A percentile compares a stretch with the other conserved stretches of the same genome.
Evolutionary conservation across 1,140 invertebrate genomes (phyloP).

Genomic region (Cherax destructor): DNA sequence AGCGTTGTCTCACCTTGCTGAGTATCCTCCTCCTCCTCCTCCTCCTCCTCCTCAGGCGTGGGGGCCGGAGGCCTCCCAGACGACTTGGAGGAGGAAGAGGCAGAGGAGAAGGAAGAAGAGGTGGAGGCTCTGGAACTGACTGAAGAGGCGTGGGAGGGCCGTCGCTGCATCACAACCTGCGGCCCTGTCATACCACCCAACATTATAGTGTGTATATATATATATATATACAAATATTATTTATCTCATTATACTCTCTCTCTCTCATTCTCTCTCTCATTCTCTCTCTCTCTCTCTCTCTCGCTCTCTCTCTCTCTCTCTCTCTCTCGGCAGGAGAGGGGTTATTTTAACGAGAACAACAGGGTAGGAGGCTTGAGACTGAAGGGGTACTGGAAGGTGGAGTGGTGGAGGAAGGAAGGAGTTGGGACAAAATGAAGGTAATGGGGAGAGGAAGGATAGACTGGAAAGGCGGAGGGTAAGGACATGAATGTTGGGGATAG

Average conservation of each 20-base stretch:
- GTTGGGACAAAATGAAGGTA: not conserved
- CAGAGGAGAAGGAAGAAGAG: constrained; percentile 23
- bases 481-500: not conserved
- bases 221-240: no score
- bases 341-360: no score
- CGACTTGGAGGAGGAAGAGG: constrained; percentile 32
- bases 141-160: constrained; percentile 36
- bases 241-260: no score
- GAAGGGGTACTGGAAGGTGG: not conserved
- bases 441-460: not conserved
- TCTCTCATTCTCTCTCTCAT: no score
- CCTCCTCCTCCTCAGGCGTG: constrained; percentile 27
- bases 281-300: no score
- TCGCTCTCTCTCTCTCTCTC: no score
- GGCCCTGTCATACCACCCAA: not conserved
- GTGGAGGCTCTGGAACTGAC: constrained; percentile 34
- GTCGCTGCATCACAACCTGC: constrained; percentile 26
- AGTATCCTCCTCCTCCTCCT: not conserved
- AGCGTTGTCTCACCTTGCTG: not conserved
- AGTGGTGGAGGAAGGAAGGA: not conserved
- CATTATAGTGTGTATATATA: no score
- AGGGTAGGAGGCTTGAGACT: not conserved
- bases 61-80: constrained; percentile 13
- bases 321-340: no score
- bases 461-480: not conserved